Evolutionary conservation across 2,113 vertebrate species (phyloP).

Genomic region (Perccottus glenii): DNA sequence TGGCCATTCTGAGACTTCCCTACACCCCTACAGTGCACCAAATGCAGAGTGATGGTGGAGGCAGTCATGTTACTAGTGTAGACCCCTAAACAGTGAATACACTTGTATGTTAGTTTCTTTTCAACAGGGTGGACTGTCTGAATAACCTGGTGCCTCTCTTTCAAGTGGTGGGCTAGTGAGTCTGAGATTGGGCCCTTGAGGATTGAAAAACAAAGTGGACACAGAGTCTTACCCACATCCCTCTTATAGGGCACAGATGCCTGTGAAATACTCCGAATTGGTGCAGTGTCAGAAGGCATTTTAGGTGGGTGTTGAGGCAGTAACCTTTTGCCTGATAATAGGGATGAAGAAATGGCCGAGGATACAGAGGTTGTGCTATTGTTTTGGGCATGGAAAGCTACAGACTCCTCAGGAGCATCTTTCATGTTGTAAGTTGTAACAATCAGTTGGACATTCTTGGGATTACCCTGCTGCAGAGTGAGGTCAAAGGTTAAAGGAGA

Average conservation of each 20-base stretch:
- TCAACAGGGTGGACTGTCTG: conserved; percentile 98
- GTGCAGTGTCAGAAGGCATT: conserved; percentile 79
- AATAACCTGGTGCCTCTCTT: conserved; percentile 96
- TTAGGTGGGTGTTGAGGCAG: conserved; percentile 80
- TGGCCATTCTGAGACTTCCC: conserved; percentile 96
- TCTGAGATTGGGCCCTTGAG: conserved; percentile 97
- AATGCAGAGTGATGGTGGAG: conserved; percentile 95
- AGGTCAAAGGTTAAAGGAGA: conserved; percentile 97
- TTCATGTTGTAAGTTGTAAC: conserved; percentile 98
- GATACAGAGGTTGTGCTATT: conserved; percentile 65
- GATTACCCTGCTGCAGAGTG: conserved; percentile 96
- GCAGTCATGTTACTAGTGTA: conserved; percentile 99
- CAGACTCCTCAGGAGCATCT: conserved; percentile 93
- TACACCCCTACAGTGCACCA: conserved; percentile 96
- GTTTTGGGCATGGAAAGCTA: conserved; percentile 95
- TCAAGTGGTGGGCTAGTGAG: conserved; percentile 92
- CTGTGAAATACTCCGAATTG: conserved; percentile 85
- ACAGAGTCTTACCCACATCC: conserved; percentile 96
- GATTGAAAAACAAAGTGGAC: conserved; percentile 97
- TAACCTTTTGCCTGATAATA: conserved; percentile 82
- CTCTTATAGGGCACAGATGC: conserved; percentile 96
- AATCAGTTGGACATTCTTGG: conserved; percentile 95
- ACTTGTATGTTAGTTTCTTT: conserved; percentile 98
- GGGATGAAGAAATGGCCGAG: conserved; percentile 76
- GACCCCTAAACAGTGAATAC: conserved; percentile 97